Percentiles rank a stretch among this genome's conserved stretches.
Evolutionary conservation across 2,888 invertebrate genomes (phyloP).

Genomic region (Stenodera caucasica): DNA sequence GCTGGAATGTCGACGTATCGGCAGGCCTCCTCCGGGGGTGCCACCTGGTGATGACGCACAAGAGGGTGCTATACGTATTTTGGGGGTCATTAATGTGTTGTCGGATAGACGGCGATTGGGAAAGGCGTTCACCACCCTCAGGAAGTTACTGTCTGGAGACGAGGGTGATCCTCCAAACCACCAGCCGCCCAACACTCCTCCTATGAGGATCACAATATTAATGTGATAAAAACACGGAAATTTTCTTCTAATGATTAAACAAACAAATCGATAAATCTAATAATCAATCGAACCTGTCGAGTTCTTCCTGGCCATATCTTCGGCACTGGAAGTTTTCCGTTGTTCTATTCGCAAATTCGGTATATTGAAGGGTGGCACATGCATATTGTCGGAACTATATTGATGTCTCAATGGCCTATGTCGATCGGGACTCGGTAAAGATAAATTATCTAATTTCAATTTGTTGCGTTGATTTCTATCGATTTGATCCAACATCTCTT

Average conservation of each 20-base stretch:
- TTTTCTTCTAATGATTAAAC: too few species aligned
- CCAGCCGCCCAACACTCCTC: slow-evolving; percentile 73
- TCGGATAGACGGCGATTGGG: slow-evolving; percentile 88
- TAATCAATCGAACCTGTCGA: slow-evolving; percentile 66
- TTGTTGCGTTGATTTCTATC: slow-evolving; percentile 88
- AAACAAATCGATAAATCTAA: neutral
- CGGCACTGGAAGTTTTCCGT: slow-evolving; percentile 87
- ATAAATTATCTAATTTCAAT: slow-evolving; percentile 80
- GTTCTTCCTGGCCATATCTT: slow-evolving; percentile 88
- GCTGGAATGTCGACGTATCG: slow-evolving; percentile 86
- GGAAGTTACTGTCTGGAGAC: slow-evolving; percentile 82
- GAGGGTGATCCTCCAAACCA: slow-evolving; percentile 84
- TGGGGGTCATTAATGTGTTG: slow-evolving; percentile 89
- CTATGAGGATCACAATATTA: slow-evolving; percentile 33
- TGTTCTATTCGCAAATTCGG: slow-evolving; percentile 86
- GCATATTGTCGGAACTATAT: slow-evolving; percentile 84
- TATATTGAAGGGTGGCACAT: slow-evolving; percentile 81
- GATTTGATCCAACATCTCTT: slow-evolving; percentile 90
- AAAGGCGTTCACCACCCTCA: slow-evolving; percentile 78
- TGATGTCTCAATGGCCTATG: slow-evolving; percentile 77
- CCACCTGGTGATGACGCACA: slow-evolving; percentile 81
- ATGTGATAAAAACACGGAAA: too few species aligned
- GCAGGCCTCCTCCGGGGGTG: slow-evolving; percentile 74
- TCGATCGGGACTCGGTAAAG: slow-evolving; percentile 75
- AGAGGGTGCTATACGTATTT: slow-evolving; percentile 85